Evolutionary conservation across 1,140 invertebrate genomes (phyloP).

Genomic region (Tetragnatha versicolor): DNA sequence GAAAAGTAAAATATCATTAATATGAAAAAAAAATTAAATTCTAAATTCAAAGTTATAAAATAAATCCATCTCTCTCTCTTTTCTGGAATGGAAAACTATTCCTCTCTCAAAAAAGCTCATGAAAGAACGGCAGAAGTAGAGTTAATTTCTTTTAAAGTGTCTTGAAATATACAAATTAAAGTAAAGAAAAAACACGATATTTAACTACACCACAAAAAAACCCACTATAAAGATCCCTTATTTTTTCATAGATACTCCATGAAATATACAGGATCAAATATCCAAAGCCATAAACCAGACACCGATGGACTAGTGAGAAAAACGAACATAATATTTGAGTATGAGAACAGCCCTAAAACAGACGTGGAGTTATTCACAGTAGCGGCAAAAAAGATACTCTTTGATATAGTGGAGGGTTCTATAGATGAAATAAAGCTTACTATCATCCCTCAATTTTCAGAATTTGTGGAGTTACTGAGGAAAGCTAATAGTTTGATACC

Average conservation of each 20-base stretch:
- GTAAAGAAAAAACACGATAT: no score
- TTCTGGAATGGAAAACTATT: no score
- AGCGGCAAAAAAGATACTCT: slow-evolving; percentile 24
- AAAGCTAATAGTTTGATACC: not conserved
- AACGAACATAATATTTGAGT: slow-evolving; percentile 31
- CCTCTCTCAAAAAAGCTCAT: no score
- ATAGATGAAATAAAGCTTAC: slow-evolving; percentile 24
- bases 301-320: not conserved
- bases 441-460: slow-evolving; percentile 23
- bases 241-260: slow-evolving; percentile 29
- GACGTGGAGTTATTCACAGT: not conserved
- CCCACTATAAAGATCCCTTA: no score
- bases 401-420: slow-evolving; percentile 4
- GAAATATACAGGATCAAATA: not conserved
- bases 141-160: no score
- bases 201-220: no score
- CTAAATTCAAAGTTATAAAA: no score
- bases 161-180: no score
- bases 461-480: slow-evolving; percentile 31
- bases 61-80: no score
- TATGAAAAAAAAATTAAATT: no score
- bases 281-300: not conserved
- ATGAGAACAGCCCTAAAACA: not conserved
- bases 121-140: no score
- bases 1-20: no score